Evolutionary conservation across 2,888 invertebrate genomes (phyloP), one percentile per base, ranked within the genome.

Genomic region (Archips crataeganus): DNA sequence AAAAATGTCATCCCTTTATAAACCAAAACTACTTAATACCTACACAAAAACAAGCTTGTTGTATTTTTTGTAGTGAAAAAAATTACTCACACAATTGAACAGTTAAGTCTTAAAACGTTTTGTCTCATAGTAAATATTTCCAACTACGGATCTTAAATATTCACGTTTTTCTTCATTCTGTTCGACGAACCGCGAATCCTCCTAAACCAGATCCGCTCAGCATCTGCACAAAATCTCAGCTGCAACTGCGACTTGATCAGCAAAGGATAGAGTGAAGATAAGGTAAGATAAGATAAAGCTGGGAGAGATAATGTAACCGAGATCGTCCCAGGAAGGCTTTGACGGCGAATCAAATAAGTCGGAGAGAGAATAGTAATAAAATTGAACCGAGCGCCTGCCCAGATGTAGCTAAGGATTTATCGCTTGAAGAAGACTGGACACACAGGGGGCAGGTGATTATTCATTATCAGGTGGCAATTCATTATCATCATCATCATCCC

Each of bases 291-390:
- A 81, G 85, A 54, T 85, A 86, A 87, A 86, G 84, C 84, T 39
- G 79, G 73, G 79, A 71, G 78, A 84, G 91, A 91, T 92, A 92
- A 91, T 91, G 91, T 90, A 88, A 86, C 89, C 87, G 82, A 81
- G 80, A 81, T 80, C 77, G 81, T 77, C 77, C 76, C 78, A 82
- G 83, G 84, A 80, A 79, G 88, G 92, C 94, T 93, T 93, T 94
- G 94, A 93, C 93, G 91, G 86, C 86, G 93, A 92, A 93, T 93
- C 94, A 91, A 94, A 93, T 93, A 94, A 94, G 92, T 92, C 91
- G 85, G 82, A 87, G 91, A 90, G 93, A 90, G 93, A 92, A 93
- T 93, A 88, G 94, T 93, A 94, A 94, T 94, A 94, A 94, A 94
- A 94, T 94, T 92, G 94, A 92, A 93, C 90, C 82, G 88, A 89